Percentiles rank a stretch among this genome's conserved stretches.
Evolutionary conservation across 2,113 vertebrate species (phyloP).

Genomic region (Greenwoodochromis staneri): DNA sequence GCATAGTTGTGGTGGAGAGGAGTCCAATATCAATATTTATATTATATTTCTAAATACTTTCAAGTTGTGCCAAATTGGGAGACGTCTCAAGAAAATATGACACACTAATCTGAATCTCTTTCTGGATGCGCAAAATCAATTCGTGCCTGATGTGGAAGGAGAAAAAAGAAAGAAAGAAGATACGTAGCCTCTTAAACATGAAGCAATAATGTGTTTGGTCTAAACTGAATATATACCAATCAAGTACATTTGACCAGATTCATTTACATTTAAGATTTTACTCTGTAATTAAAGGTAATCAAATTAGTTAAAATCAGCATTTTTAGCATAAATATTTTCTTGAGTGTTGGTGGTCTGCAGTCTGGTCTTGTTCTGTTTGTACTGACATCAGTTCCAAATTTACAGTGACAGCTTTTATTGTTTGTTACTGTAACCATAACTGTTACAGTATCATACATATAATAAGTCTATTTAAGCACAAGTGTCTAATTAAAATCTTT

Average conservation of each 20-base stretch:
- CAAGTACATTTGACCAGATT: not conserved
- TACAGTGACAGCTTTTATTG: not conserved
- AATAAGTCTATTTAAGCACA: not conserved
- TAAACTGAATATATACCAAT: not conserved
- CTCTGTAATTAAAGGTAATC: rapidly evolving
- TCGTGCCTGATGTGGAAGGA: rapidly evolving
- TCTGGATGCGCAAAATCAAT: rapidly evolving
- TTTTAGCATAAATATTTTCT: not conserved
- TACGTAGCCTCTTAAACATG: not conserved
- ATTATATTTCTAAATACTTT: not conserved
- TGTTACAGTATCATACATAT: rapidly evolving
- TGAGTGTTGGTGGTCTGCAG: rapidly evolving
- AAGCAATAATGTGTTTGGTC: not conserved
- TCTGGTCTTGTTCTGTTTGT: not conserved
- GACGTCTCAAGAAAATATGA: rapidly evolving
- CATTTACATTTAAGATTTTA: not conserved
- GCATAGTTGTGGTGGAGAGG: not conserved
- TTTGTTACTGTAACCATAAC: not conserved
- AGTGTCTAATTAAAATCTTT: rapidly evolving
- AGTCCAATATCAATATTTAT: not conserved
- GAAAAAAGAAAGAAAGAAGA: not conserved
- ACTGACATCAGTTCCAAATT: not conserved
- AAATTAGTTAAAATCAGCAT: not conserved
- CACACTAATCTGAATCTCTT: not conserved
- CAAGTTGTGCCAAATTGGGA: not conserved